phyloP scores from a whole-genome alignment of 2,797 vertebrate species.

The Sebastes itinus region DNA sequence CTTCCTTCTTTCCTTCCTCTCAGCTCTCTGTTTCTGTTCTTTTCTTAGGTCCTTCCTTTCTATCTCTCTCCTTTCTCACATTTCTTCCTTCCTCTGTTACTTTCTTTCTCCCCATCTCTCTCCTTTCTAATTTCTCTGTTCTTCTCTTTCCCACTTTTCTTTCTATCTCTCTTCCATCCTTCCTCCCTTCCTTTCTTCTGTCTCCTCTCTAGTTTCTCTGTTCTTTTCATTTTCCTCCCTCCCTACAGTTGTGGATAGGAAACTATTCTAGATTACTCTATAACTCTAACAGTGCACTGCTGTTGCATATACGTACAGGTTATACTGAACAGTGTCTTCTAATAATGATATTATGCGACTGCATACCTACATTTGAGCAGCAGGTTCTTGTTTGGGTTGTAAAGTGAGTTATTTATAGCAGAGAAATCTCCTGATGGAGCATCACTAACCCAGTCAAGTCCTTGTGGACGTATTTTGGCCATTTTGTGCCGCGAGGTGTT shows the following conservation, averaged over 20 bases:
- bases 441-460: not conserved
- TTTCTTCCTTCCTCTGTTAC: too few relatives aligned
- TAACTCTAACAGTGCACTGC: not conserved
- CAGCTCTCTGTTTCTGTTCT: too few relatives aligned
- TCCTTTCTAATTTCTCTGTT: too few relatives aligned
- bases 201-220: too few relatives aligned
- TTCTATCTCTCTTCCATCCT: not conserved
- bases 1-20: too few relatives aligned
- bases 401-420: conserved; percentile 18
- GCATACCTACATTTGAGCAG: not conserved
- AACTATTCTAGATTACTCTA: not conserved
- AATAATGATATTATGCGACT: not conserved
- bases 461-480: not conserved
- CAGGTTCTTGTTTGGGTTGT: not conserved
- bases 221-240: too few relatives aligned
- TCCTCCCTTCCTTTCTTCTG: too few relatives aligned
- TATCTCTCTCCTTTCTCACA: too few relatives aligned
- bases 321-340: not conserved
- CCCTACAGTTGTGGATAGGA: not conserved
- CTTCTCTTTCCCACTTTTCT: too few relatives aligned
- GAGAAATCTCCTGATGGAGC: not conserved
- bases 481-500: not conserved
- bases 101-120: too few relatives aligned
- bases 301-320: too few relatives aligned
- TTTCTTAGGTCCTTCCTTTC: too few relatives aligned